Evolutionary conservation across 2,797 vertebrate genomes (phyloP).

Genomic region (Pipistrellus nathusii): DNA sequence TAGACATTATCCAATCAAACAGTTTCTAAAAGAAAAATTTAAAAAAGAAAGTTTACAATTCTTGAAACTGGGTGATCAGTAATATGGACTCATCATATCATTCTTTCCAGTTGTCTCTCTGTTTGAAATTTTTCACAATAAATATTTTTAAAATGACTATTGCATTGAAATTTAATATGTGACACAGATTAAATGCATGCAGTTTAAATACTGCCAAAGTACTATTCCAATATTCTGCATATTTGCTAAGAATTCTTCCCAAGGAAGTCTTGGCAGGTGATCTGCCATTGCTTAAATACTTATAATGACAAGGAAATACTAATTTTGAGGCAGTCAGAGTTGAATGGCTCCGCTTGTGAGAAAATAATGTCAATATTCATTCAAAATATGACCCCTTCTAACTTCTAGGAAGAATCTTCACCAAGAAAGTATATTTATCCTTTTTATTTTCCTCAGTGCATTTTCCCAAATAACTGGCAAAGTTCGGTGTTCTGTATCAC

Average conservation of each 20-base stretch:
- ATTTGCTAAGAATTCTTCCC: neutral
- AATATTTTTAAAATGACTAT: conserved; percentile 16
- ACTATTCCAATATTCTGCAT: neutral
- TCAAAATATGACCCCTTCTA: neutral
- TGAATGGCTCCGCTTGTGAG: neutral
- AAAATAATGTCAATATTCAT: neutral
- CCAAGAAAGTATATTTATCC: conserved; percentile 1
- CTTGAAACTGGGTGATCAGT: neutral
- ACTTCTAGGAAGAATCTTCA: neutral
- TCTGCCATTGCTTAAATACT: neutral
- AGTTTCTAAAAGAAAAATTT: neutral
- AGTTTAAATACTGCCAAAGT: neutral
- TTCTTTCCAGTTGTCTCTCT: neutral
- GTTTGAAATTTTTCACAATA: conserved; percentile 35
- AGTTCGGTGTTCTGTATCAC: conserved; percentile 18
- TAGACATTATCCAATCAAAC: neutral
- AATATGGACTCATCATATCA: neutral
- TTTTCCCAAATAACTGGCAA: conserved; percentile 47
- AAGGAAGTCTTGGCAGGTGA: neutral
- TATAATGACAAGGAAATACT: neutral
- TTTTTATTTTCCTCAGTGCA: neutral
- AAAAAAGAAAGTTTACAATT: conserved; percentile 25
- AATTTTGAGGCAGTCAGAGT: neutral
- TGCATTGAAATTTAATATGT: neutral
- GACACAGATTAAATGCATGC: neutral